Conservation (phyloP, 1,140 invertebrate genomes). For the Drosophila arawakana region DNA sequence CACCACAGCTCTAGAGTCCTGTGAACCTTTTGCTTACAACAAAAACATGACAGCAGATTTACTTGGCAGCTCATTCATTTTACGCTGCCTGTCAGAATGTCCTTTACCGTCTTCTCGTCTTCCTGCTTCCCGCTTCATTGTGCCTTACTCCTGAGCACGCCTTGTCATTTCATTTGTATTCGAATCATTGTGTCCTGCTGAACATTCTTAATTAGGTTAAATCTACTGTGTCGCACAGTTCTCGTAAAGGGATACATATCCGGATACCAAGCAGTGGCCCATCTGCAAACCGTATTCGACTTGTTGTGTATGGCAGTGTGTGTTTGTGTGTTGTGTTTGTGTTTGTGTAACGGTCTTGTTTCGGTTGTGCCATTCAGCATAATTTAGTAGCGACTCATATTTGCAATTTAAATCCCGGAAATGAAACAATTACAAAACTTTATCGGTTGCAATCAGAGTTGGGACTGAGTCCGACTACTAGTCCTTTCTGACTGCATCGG, state of each 20-base stretch:
- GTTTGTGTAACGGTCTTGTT: slow-evolving; percentile 32
- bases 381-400: slow-evolving; percentile 79
- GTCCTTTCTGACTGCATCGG: slow-evolving; percentile 23
- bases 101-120: not conserved
- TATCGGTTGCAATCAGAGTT: slow-evolving; percentile 73
- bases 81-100: slow-evolving; percentile 65
- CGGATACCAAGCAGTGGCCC: slow-evolving; percentile 19
- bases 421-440: slow-evolving; percentile 84
- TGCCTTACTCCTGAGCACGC: not conserved
- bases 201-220: slow-evolving; percentile 85
- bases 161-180: slow-evolving; percentile 82
- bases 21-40: slow-evolving; percentile 66
- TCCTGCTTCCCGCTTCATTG: not conserved
- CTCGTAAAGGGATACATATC: slow-evolving; percentile 39
- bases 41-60: slow-evolving; percentile 78
- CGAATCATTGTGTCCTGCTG: slow-evolving; percentile 82
- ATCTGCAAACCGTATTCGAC: not conserved
- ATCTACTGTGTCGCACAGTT: slow-evolving; percentile 74
- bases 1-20: slow-evolving; percentile 11
- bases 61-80: slow-evolving; percentile 80
- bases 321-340: slow-evolving; percentile 8
- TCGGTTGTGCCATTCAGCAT: slow-evolving; percentile 58
- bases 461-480: slow-evolving; percentile 8
- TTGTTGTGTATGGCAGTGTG: not conserved
- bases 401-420: slow-evolving; percentile 84